A percentile compares a stretch with the other conserved stretches of the same genome.
These are phyloP conservation scores for Erithacus rubecula DNA, from an alignment of 2,797 vertebrate species.

Conservation along the genomic window DNA sequence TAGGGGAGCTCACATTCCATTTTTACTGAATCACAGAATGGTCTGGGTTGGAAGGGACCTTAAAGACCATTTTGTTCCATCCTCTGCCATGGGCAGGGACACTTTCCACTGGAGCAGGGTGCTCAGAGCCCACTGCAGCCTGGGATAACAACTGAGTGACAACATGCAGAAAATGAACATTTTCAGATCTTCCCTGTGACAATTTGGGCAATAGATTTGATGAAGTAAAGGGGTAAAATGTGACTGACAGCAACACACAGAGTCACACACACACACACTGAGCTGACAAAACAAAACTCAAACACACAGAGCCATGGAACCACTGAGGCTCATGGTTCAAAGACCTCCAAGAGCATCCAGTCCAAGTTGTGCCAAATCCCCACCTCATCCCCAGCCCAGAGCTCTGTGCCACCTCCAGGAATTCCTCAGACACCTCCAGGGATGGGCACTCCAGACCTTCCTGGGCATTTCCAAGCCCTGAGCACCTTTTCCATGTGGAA, in stretches of 20 bases:
- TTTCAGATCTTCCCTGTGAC: not conserved
- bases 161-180: not conserved
- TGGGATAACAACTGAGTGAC: not conserved
- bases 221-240: not conserved
- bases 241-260: not conserved
- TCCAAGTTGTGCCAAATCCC: accelerated
- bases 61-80: not conserved
- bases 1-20: not conserved
- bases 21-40: not conserved
- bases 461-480: not conserved
- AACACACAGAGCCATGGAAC: not conserved
- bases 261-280: no score
- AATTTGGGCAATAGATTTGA: not conserved
- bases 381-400: not conserved
- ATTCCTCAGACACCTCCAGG: not conserved
- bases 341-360: accelerated
- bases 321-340: not conserved
- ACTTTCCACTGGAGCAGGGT: not conserved
- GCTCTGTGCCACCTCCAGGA: not conserved
- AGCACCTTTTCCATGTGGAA: accelerated
- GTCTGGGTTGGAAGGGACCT: not conserved
- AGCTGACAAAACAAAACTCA: not conserved
- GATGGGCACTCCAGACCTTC: not conserved
- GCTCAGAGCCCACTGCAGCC: not conserved
- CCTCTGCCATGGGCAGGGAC: not conserved